Base-by-base conservation (phyloP, 1,140 invertebrate species). In the Dryas iulia region DNA sequence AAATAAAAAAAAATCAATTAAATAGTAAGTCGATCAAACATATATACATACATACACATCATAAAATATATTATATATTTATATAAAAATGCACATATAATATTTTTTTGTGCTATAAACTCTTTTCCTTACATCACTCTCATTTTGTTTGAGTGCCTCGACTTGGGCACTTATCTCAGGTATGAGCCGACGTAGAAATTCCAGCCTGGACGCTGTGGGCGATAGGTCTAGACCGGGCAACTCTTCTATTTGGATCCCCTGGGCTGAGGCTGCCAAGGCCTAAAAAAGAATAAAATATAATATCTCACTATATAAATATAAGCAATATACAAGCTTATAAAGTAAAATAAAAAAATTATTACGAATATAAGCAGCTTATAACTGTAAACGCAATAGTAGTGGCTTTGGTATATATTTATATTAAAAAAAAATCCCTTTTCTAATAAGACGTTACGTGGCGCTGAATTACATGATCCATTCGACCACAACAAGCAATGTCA, bases 231-330 rank as follows among this genome's bases (percentile, higher is more conserved):
- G 10, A 7, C 61, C 68, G 1, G 56, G 73, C 14, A 73, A 71
- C 18, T 93, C 91, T 7, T 92, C 94, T 8, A 73, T 30, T 57
- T 94, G 86, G 12, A 94, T 79, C 59, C 94, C 93, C 2, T 93
- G 82, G 12, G 31, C 47, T 7, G 94, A 93, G 39, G 76, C 84
- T 79, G 65, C 74, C 79, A 72, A 68, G 74, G 63, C 80, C 86
- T 77, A 75, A 74, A 63, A 78, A 86, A 59, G 65, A 64, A 59
- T 30, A 39, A 47, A 26, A 39, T 28, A 66, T 56, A 56, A n/a
- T 54, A 35, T 14, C 12, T 35, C 14, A 5, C n/a, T 4, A 35
- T 35, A 35, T 35, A 35, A 1, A 12, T n/a, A 35, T 4, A n/a
- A 35, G 12, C 33, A n/a, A 14, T 14, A n/a, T 12, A 35, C 11